A percentile compares a stretch with the other conserved stretches of the same genome.
phyloP scores from a whole-genome alignment of 2,113 vertebrate species.

The Trinectes maculatus region DNA sequence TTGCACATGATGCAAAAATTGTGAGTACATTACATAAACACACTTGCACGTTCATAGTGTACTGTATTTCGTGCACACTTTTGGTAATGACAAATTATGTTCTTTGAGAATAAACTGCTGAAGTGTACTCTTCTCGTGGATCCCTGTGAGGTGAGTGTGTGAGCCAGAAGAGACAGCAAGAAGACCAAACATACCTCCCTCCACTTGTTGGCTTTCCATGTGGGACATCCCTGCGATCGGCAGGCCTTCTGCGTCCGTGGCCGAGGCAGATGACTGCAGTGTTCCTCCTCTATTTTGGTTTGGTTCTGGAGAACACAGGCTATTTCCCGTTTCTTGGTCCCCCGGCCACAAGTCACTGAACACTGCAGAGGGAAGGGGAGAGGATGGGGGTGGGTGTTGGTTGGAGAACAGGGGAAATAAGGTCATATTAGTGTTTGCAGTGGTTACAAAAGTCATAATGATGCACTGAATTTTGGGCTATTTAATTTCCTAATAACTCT shows the following conservation, averaged over 20 bases:
- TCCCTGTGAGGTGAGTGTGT: conserved; percentile 32
- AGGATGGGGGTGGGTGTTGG: not conserved
- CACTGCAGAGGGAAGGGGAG: conserved; percentile 80
- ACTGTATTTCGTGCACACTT: conserved; percentile 56
- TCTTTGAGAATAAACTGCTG: conserved; percentile 60
- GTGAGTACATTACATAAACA: conserved; percentile 44
- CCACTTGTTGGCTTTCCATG: conserved; percentile 91
- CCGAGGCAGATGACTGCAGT: conserved; percentile 84
- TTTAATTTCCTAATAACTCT: too few relatives aligned
- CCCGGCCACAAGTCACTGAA: conserved; percentile 92
- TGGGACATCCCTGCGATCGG: conserved; percentile 86
- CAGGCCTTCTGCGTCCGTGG: conserved; percentile 88
- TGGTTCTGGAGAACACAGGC: conserved; percentile 84
- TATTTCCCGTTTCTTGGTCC: conserved; percentile 88
- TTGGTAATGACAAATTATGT: conserved; percentile 51
- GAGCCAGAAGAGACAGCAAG: conserved; percentile 17
- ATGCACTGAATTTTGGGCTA: too few relatives aligned
- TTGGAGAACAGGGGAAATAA: conserved; percentile 1
- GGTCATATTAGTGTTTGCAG: conserved; percentile 18
- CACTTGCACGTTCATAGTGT: conserved; percentile 32
- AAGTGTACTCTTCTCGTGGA: conserved; percentile 1
- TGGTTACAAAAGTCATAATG: too few relatives aligned
- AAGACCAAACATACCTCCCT: conserved; percentile 82
- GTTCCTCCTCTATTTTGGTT: conserved; percentile 80
- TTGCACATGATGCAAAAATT: conserved; percentile 35